Evolutionary conservation across 2,113 vertebrate genomes (phyloP).

Genomic region (Steatornis caripensis): DNA sequence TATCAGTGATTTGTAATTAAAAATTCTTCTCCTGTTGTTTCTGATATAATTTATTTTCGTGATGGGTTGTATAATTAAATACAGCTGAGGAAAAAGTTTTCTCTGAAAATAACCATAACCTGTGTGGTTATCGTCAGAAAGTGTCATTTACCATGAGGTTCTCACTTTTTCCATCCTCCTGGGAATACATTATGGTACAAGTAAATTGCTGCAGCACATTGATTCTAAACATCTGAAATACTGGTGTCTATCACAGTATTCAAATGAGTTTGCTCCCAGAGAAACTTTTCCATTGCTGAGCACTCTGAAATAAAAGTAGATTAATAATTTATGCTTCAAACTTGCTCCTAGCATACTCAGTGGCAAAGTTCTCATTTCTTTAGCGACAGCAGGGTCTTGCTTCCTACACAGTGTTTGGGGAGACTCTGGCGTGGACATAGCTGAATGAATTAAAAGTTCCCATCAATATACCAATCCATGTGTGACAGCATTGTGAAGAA

Average conservation of each 20-base stretch:
- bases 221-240: constrained; percentile 57
- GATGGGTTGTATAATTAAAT: background rate
- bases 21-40: background rate
- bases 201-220: constrained; percentile 52
- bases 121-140: constrained; percentile 36
- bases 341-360: background rate
- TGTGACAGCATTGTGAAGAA: constrained; percentile 52
- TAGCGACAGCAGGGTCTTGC: background rate
- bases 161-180: constrained; percentile 64
- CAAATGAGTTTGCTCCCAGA: background rate
- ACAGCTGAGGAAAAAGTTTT: background rate
- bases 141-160: constrained; percentile 11
- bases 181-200: constrained; percentile 30
- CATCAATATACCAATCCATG: constrained; percentile 54
- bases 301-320: background rate
- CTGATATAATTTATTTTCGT: background rate
- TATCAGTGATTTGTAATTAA: background rate
- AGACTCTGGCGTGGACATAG: background rate
- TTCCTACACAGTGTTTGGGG: background rate
- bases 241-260: constrained; percentile 11
- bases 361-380: background rate
- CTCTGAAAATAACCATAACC: constrained; percentile 19
- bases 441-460: constrained; percentile 4
- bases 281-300: constrained; percentile 4
- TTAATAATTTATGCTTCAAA: constrained; percentile 42